Evolutionary conservation across 2,113 vertebrate genomes (phyloP), one percentile per base, ranked within the genome.

Genomic region (Euleptes europaea): DNA sequence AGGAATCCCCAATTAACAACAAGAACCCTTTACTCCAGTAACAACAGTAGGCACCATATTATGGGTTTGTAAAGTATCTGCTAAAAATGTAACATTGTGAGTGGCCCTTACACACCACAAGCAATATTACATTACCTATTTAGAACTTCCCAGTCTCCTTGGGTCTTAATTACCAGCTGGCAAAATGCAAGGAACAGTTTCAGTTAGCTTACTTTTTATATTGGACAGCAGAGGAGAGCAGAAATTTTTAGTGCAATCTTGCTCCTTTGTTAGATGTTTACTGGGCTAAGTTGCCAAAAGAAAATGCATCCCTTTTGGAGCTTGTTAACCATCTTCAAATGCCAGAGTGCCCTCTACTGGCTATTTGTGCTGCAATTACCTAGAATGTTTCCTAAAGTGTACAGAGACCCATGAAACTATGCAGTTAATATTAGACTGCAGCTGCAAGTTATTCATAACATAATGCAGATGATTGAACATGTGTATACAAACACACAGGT

Each of bases 281-380:
- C 66, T 84, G 69, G 12, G 31, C 66, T 0, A 28, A 5, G 42
- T 67, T 84, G 83, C 26, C 21, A 40, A 82, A 80, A 19, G 8
- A 7, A 44, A 17, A n/a, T 0, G 0, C 2, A 21, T 1, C 1
- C 4, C 1, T 31, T 77, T 40, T 0, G 0, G 31, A 63, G 57
- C 35, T 40, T 17, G 40, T 21, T 21, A 66, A 0, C 1, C 3
- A 12, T 63, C 51, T 26, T 80, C 78, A 92, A 94, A 92, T 90
- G 42, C 73, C 86, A 89, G 78, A 78, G 69, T 88, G 94, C 94
- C 95, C 95, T 93, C 96, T 96, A 83, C 92, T 89, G 96, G 78
- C 26, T 35, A 5, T 5, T 1, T 13, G 1, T 35, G 57, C 26
- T 21, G 69, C 35, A 84, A 4, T n/a, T 28, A 75, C 12, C 31